Evolutionary conservation across 2,888 invertebrate species (phyloP), one percentile per base, ranked within the genome.

Genomic region (Melieria omissa): DNA sequence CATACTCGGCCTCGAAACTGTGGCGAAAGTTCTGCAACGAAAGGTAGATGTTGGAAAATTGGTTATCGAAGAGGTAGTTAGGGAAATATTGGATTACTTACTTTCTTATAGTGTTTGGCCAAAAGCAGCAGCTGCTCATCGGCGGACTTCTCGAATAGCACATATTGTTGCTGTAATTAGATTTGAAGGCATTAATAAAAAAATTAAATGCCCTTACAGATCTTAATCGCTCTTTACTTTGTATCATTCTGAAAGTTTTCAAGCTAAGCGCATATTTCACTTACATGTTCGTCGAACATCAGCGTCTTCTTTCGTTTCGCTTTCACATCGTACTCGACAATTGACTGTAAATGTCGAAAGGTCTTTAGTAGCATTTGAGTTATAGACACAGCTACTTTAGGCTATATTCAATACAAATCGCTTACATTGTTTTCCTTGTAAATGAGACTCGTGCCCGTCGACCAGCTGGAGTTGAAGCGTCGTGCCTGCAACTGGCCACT

Each of bases 401-500:
- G 41, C 29, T 1, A 29, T 29, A 29, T 47, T 14, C 8, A 47
- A 66, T 49, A 42, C 52, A 49, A 42, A 10, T 63, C 16, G 75
- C 83, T 79, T 78, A 85, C 85, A 77, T 75, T 74, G 61, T 78
- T 73, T 5, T 91, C 90, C 71, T 90, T 89, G 85, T 89, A 93
- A 75, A 93, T 84, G 73, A 93, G 87, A 80, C 91, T 90, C 74
- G 88, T 89, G 80, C 90, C 94, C 84, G 92, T 90, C 71, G 93
- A 88, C 95, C 95, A 96, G 62, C 92, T 91, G 67, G 92, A 95
- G 85, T 95, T 95, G 85, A 95, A 95, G 57, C 90, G 88, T 73
- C 89, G 89, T 0, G 94, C 89, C 12, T 90, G 87, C 74, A 92
- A 90, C 73, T 89, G 90, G 62, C 93, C 93, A 52, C 88, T 89